Percentiles rank a stretch among this genome's conserved stretches.
These are phyloP conservation scores for Lysiphlebus fabarum DNA, from an alignment of 1,140 invertebrate species.

Conservation along the genomic window DNA sequence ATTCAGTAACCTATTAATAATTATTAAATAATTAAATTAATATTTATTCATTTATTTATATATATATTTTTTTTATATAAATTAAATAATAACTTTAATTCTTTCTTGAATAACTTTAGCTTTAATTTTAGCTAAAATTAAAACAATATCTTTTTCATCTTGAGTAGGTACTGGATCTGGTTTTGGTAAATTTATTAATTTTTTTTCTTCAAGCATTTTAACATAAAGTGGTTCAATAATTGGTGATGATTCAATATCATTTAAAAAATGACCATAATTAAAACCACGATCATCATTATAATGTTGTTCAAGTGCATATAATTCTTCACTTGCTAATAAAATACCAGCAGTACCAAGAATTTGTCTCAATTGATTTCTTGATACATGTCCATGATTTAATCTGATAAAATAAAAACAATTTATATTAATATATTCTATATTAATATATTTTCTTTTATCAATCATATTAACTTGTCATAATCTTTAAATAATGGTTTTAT, in stretches of 20 bases:
- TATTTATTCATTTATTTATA: not conserved
- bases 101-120: conserved; percentile 66
- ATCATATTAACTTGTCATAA: conserved; percentile 64
- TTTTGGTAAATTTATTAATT: conserved; percentile 40
- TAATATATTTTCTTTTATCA: not conserved
- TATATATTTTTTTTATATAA: not conserved
- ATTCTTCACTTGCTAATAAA: conserved; percentile 60
- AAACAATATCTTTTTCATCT: conserved; percentile 62
- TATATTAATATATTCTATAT: conserved; percentile 18
- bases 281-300: conserved; percentile 70
- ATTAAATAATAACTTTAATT: conserved; percentile 52
- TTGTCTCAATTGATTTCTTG: conserved; percentile 64
- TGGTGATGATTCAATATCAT: conserved; percentile 56
- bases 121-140: conserved; percentile 69
- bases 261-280: conserved; percentile 64
- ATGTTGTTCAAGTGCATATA: conserved; percentile 63
- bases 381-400: conserved; percentile 65
- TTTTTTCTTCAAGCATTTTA: conserved; percentile 38
- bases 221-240: conserved; percentile 43
- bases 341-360: conserved; percentile 63
- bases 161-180: conserved; percentile 30
- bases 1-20: conserved; percentile 50
- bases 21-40: not conserved
- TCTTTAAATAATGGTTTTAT: conserved; percentile 64
- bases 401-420: conserved; percentile 43